Evolutionary conservation across 2,113 vertebrate species (phyloP), one percentile per base, ranked within the genome.

Genomic region (Mustelus asterias): DNA sequence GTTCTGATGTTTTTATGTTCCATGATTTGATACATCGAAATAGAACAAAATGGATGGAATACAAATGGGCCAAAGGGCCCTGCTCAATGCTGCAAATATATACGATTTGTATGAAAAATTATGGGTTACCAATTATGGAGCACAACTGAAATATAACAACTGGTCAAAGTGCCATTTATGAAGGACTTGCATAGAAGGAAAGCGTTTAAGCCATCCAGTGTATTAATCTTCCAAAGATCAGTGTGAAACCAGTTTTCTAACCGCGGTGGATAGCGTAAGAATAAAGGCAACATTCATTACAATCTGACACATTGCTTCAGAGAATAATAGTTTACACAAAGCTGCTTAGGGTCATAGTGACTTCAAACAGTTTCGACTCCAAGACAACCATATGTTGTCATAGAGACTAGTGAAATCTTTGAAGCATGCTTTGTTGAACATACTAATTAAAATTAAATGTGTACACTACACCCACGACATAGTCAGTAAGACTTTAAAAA

Each of bases 401-500:
- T 95, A 95, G 94, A 76, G 65, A 95, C 94, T 54, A 33, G 67
- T 7, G 67, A 72, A 72, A 26, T 29, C 41, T 95, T 95, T 94
- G 63, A 95, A 95, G 37, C 41, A 54, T 72, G 94, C 29, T 54
- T 24, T 13, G 67, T 54, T 76, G 67, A 95, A 95, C 44, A 54
- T 72, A 72, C 41, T 95, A 95, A 95, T 95, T 95, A 95, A 76
- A 95, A 72, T 70, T 24, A 95, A 72, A 72, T 33, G 41, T 95
- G 41, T 60, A 33, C 7, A 16, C n/a, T 72, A 48, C 69, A 95
- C 41, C 69, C 65, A 48, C 67, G 5, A 29, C 67, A 94, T 48
- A 94, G 24, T 48, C 69, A 76, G 69, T 7, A 16, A 70, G 14
- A 54, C 67, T 72, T 63, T 48, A 18, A 33, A 93, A 93, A 94